phyloP scores from a whole-genome alignment of 2,797 vertebrate species.

The Chaunax sp. region DNA sequence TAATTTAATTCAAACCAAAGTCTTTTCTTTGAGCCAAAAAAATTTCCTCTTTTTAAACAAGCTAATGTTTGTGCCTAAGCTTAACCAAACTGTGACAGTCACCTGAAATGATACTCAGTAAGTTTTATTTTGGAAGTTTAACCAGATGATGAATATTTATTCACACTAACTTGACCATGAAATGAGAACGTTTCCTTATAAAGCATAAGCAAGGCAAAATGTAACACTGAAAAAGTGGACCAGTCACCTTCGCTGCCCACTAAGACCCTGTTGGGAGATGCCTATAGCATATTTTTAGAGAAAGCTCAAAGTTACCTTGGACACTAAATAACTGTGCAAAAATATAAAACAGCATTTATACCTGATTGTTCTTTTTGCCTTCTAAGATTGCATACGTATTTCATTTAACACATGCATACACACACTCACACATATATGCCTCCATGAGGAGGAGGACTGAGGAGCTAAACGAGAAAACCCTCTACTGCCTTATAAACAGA shows the following conservation, averaged over 20 bases:
- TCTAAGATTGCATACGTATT: neutral
- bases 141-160: no score
- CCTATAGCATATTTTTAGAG: conserved; percentile 3
- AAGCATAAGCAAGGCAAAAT: neutral
- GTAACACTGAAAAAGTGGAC: conserved; percentile 12
- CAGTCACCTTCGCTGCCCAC: neutral
- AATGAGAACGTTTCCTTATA: no score
- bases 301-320: conserved; percentile 49
- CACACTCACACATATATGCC: conserved; percentile 5
- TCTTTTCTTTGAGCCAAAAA: no score
- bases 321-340: conserved; percentile 44
- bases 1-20: no score
- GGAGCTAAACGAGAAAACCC: conserved; percentile 39
- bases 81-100: no score
- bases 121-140: no score
- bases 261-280: conserved; percentile 1
- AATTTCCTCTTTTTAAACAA: no score
- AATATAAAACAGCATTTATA: conserved; percentile 30
- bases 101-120: no score
- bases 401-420: neutral
- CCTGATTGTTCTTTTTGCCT: conserved; percentile 22
- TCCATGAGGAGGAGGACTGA: conserved; percentile 33
- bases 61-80: no score
- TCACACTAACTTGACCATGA: no score
- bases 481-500: conserved; percentile 23